phyloP scores from a whole-genome alignment of 2,113 vertebrate genomes.

The Burhinus oedicnemus region DNA sequence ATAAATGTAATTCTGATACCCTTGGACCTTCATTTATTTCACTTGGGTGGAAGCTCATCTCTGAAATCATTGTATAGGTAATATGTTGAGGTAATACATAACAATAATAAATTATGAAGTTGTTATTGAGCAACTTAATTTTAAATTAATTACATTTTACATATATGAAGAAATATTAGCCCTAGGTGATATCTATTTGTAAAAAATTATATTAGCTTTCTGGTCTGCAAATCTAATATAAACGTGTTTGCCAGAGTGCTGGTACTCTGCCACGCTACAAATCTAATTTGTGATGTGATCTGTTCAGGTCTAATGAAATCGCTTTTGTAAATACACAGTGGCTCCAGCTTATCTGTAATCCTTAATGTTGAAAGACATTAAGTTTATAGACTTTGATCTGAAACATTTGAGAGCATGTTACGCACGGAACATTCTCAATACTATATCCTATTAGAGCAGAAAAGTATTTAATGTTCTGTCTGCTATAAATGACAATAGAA shows the following conservation, averaged over 20 bases:
- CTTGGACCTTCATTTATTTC: not conserved
- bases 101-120: not conserved
- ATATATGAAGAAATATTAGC: not conserved
- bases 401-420: not conserved
- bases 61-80: not conserved
- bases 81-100: not conserved
- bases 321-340: not conserved
- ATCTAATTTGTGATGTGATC: slow-evolving; percentile 5
- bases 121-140: not conserved
- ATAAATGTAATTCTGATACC: not conserved
- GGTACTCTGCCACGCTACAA: not conserved
- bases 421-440: not conserved
- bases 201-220: not conserved
- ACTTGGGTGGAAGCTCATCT: not conserved
- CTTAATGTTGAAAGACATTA: not conserved
- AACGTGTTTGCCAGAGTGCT: not conserved
- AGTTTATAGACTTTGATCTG: not conserved
- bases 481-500: not conserved
- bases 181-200: not conserved
- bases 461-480: not conserved
- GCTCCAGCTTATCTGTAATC: not conserved
- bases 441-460: not conserved
- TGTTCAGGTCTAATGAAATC: not conserved
- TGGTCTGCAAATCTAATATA: not conserved
- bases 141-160: not conserved